These are phyloP conservation scores for Allobates femoralis DNA, from an alignment of 2,797 vertebrate species.

Conservation along the genomic window DNA sequence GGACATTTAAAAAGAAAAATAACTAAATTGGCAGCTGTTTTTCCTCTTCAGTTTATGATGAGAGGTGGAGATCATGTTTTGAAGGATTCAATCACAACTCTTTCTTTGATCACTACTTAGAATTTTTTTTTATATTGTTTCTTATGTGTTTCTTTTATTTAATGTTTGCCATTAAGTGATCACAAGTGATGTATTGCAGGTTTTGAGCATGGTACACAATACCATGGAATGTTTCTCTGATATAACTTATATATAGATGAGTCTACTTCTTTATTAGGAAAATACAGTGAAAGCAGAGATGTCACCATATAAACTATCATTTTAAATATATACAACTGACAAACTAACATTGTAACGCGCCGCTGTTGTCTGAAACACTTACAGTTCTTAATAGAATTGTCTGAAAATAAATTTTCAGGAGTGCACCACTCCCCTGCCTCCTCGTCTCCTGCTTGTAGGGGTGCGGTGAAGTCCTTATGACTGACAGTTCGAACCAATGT, in stretches of 20 bases:
- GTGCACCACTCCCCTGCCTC: no score
- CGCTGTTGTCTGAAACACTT: no score
- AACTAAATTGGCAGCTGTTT: neutral
- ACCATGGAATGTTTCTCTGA: neutral
- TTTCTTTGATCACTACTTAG: neutral
- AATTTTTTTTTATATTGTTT: neutral
- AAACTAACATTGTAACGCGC: no score
- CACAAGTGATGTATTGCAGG: neutral
- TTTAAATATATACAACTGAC: no score
- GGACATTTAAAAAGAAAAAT: neutral
- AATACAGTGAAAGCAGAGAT: neutral
- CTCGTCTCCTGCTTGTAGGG: no score
- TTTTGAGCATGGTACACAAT: no score
- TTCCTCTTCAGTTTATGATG: neutral
- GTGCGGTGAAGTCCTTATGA: no score
- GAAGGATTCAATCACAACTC: neutral
- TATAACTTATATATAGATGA: neutral
- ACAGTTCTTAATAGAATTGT: no score
- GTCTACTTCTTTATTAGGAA: neutral
- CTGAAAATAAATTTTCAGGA: no score
- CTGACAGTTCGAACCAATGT: no score
- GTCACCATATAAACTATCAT: neutral
- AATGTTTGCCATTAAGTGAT: neutral
- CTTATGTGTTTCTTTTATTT: neutral
- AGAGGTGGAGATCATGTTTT: neutral